Conservation (phyloP, 1,140 invertebrate species). For the Hetaerina americana region DNA sequence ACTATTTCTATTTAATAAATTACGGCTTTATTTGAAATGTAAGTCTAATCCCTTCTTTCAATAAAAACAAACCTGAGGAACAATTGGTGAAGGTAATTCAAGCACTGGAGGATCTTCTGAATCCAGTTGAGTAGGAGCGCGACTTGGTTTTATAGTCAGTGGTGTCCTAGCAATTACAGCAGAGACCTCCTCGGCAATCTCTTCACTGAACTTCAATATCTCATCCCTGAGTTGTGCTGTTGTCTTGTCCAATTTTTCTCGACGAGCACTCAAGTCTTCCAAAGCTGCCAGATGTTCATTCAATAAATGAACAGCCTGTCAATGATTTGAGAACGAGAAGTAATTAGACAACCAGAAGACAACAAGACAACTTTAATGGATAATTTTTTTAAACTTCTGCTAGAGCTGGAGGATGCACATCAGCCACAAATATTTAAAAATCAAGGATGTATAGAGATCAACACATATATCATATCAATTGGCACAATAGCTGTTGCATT, state of each 20-base stretch:
- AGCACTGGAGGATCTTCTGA: neutral
- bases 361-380: no score
- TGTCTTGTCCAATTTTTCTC: neutral
- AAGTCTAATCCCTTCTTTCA: no score
- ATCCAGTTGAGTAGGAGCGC: neutral
- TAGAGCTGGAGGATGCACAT: no score
- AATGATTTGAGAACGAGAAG: no score
- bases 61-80: neutral
- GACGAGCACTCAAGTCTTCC: neutral
- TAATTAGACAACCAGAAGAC: no score
- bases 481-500: no score
- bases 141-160: neutral
- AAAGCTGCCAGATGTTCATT: neutral
- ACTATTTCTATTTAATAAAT: no score
- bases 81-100: neutral
- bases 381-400: no score
- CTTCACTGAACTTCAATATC: neutral
- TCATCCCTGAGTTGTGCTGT: neutral
- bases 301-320: neutral
- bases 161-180: neutral
- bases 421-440: no score
- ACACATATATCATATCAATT: no score
- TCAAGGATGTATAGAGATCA: no score
- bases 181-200: neutral
- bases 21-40: no score